Evolutionary conservation across 2,113 vertebrate genomes (phyloP).

Genomic region (Pleuronectes platessa): DNA sequence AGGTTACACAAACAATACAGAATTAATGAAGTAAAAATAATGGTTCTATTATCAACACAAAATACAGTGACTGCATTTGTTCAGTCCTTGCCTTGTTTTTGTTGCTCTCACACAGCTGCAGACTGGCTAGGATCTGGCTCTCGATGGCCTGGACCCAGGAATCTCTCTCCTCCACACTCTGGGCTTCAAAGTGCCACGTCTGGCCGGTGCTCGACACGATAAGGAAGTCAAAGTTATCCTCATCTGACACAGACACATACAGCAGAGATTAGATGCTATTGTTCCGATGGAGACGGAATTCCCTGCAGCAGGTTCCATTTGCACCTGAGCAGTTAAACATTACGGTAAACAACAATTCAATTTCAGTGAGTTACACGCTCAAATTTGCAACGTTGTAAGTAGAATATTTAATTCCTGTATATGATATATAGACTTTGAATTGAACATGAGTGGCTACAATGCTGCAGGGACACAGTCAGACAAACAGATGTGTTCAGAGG

Average conservation of each 20-base stretch:
- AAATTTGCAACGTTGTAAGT: not conserved
- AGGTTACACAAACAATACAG: not conserved
- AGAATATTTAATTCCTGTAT: not conserved
- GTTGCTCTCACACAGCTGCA: constrained; percentile 95
- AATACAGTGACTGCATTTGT: not conserved
- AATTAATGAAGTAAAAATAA: not conserved
- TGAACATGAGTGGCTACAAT: not conserved
- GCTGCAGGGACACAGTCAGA: not conserved
- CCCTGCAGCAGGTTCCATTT: not conserved
- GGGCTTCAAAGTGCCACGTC: constrained; percentile 94
- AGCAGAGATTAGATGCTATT: not conserved
- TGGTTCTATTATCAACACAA: not conserved
- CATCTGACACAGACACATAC: constrained; percentile 74
- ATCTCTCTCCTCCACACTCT: constrained; percentile 92
- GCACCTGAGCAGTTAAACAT: not conserved
- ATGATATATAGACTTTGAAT: not conserved
- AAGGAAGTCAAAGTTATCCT: constrained; percentile 96
- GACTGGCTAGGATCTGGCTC: constrained; percentile 94
- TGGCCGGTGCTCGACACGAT: constrained; percentile 94
- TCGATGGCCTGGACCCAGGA: constrained; percentile 95
- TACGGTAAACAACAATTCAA: not conserved
- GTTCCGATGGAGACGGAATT: not conserved
- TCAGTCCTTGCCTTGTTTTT: constrained; percentile 88
- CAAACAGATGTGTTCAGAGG: not conserved
- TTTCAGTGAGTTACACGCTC: too few relatives aligned